Percentiles rank a stretch among this genome's conserved stretches.
These are phyloP conservation scores for Opisthocomus hoazin DNA, from an alignment of 2,113 vertebrate species.

Conservation along the genomic window DNA sequence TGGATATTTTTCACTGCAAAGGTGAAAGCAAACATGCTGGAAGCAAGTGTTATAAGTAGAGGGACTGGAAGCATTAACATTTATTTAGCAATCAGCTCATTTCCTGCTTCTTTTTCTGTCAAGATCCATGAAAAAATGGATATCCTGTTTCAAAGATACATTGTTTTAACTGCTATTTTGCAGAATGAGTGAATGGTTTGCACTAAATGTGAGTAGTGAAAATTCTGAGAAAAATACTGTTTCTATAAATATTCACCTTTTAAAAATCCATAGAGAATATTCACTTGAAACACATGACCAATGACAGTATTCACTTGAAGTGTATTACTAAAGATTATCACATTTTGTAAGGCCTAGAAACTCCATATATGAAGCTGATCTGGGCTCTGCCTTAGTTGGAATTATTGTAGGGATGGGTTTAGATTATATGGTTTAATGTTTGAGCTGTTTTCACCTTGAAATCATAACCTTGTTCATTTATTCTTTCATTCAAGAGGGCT, in stretches of 20 bases:
- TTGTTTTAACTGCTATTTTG: background rate
- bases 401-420: background rate
- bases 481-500: background rate
- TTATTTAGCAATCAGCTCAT: background rate
- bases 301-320: background rate
- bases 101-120: background rate
- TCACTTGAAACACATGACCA: background rate
- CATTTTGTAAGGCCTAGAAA: background rate
- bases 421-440: background rate
- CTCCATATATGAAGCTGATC: background rate
- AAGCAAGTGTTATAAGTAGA: background rate
- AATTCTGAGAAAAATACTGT: background rate
- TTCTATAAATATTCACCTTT: background rate
- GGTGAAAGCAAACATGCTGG: background rate
- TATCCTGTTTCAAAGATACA: background rate
- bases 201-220: background rate
- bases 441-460: background rate
- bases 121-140: background rate
- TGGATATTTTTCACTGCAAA: background rate
- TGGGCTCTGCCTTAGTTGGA: background rate
- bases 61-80: background rate
- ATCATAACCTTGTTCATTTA: background rate
- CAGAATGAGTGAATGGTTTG: background rate
- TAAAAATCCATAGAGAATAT: background rate
- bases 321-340: background rate